phyloP scores from a whole-genome alignment of 2,797 vertebrate species.

The Ataeniobius toweri region DNA sequence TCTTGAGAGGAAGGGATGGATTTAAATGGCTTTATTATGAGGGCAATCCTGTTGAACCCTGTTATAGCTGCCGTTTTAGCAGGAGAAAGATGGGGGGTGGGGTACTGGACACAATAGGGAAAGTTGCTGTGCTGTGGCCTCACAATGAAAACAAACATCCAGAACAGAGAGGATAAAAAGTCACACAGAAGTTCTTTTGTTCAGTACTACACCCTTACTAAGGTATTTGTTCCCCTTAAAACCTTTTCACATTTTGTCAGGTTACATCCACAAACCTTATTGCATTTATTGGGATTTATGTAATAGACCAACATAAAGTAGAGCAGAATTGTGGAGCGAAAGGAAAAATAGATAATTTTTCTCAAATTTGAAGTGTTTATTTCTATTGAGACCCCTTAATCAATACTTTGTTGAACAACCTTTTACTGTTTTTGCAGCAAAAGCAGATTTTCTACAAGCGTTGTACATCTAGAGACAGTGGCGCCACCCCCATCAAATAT shows the following conservation, averaged over 20 bases:
- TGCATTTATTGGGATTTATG: no score
- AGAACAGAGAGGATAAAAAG: not conserved
- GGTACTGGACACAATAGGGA: conserved; percentile 26
- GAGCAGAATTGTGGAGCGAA: no score
- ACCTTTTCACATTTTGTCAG: not conserved
- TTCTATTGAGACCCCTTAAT: no score
- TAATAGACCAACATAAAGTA: no score
- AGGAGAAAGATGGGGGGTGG: conserved; percentile 63
- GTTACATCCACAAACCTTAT: no score
- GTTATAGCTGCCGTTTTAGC: conserved; percentile 42
- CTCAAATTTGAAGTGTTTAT: no score
- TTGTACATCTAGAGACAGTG: no score
- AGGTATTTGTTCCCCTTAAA: not conserved
- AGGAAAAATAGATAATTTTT: no score
- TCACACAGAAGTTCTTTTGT: not conserved
- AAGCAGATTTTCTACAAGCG: no score
- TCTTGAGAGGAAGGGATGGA: conserved; percentile 61
- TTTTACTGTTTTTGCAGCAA: no score
- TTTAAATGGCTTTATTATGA: conserved; percentile 60
- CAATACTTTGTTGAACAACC: no score
- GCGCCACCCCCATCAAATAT: no score
- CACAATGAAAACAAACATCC: conserved; percentile 6
- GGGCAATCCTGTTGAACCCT: conserved; percentile 59
- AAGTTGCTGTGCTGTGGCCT: conserved; percentile 18
- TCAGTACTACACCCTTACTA: not conserved